Percentiles rank a stretch among this genome's conserved stretches.
Evolutionary conservation across 2,797 vertebrate species (phyloP).

Genomic region (Cephalopachus bancanus): DNA sequence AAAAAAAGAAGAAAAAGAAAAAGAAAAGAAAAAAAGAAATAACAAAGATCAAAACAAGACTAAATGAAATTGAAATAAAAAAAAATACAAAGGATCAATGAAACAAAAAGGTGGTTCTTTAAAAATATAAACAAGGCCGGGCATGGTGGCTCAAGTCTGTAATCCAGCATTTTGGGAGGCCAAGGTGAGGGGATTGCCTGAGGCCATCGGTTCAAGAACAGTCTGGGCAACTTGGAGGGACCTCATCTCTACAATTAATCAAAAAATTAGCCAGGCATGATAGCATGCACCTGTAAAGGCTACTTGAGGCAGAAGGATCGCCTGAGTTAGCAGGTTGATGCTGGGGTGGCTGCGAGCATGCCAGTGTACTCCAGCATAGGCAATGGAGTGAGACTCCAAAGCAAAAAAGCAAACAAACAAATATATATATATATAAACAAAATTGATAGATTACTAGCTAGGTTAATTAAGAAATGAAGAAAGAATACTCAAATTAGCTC

Average conservation of each 20-base stretch:
- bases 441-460: too few species aligned
- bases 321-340: neutral
- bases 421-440: too few species aligned
- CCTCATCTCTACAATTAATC: neutral
- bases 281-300: neutral
- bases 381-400: neutral
- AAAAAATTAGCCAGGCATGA: neutral
- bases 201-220: neutral
- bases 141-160: neutral
- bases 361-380: neutral
- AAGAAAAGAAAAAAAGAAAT: too few species aligned
- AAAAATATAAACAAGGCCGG: too few species aligned
- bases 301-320: neutral
- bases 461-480: too few species aligned
- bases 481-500: too few species aligned
- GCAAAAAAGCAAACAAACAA: neutral
- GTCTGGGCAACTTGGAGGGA: neutral
- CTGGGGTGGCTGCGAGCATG: neutral
- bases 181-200: neutral
- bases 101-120: too few species aligned
- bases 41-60: too few species aligned
- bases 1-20: too few species aligned
- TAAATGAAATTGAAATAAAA: too few species aligned
- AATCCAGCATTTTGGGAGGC: neutral
- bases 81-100: too few species aligned